Evolutionary conservation across 2,113 vertebrate genomes (phyloP), one percentile per base, ranked within the genome.

Genomic region (Damaliscus lunatus): DNA sequence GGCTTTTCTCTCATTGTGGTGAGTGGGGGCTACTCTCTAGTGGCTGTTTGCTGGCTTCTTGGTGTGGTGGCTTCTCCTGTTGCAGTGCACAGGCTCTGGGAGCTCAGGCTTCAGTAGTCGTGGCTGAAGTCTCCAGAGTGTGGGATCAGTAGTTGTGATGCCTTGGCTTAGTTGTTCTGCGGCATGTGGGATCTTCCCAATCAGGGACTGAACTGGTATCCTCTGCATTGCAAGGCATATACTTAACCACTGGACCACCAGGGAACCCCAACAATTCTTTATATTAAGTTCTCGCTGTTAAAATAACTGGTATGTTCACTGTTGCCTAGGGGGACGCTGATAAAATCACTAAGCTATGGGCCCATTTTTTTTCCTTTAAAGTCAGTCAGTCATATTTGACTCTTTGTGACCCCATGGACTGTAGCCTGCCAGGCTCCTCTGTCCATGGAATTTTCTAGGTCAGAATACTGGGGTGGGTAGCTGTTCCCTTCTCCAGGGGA

Each of bases 241-340:
- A 27, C 40, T 43, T 77, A 25, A 43, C 40, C 23, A 77, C 12
- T 43, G 71, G 71, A 14, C 36, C 71, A 7, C 23, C 23, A 77
- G 71, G 71, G 71, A 27, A 77, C 23, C 23, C 71, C 71, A 91
- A 91, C 14, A 46, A 5, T 95, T 91, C 33, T 91, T 94, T 80
- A 80, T 71, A 57, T 81, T 80, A 84, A 64, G 23, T 86, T 94
- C 25, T 88, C 16, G 57, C 52, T 55, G 13, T 90, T 94, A 67
- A 95, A 87, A 16, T 83, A 62, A 52, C 23, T 78, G 31, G 0
- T 29, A 31, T 43, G n/a, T 15, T 43, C 52, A 12, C 12, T 97
- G 17, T 67, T 92, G 6, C n/a, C 13, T 67, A 48, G 59, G 78
- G n/a, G 48, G 21, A 29, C 19, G 33, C 12, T 40, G 55, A 25